These are phyloP conservation scores for Euspilapteryx auroguttella DNA, from an alignment of 2,888 invertebrate species.

Conservation along the genomic window DNA sequence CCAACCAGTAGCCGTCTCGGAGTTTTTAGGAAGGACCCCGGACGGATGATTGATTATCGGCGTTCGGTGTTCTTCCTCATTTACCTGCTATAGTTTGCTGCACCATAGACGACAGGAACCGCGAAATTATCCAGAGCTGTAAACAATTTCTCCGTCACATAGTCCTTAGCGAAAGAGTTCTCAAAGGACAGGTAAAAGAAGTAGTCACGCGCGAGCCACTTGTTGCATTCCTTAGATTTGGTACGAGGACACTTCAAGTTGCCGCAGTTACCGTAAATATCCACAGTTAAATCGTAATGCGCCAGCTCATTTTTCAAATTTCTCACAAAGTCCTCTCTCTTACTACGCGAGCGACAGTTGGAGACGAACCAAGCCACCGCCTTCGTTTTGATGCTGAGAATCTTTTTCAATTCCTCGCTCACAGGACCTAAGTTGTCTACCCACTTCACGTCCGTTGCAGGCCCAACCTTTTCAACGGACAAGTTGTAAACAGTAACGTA, in stretches of 20 bases:
- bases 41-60: too few relatives aligned
- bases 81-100: conserved; percentile 38
- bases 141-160: conserved; percentile 9
- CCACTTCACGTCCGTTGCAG: not conserved
- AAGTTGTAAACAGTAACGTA: not conserved
- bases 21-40: too few relatives aligned
- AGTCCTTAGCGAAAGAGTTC: conserved; percentile 8
- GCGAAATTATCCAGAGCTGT: conserved; percentile 39
- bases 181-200: conserved; percentile 9
- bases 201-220: not conserved
- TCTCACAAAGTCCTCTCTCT: not conserved
- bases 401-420: not conserved
- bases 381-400: not conserved
- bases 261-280: not conserved
- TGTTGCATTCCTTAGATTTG: not conserved
- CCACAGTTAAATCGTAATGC: not conserved
- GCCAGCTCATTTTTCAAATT: not conserved
- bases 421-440: not conserved
- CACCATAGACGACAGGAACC: conserved; percentile 62
- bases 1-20: too few relatives aligned
- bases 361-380: conserved; percentile 11
- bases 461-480: not conserved
- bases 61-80: too few relatives aligned
- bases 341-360: not conserved
- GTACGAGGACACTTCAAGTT: not conserved